Evolutionary conservation across 2,113 vertebrate species (phyloP), one percentile per base, ranked within the genome.

Genomic region (Gambusia holbrooki): DNA sequence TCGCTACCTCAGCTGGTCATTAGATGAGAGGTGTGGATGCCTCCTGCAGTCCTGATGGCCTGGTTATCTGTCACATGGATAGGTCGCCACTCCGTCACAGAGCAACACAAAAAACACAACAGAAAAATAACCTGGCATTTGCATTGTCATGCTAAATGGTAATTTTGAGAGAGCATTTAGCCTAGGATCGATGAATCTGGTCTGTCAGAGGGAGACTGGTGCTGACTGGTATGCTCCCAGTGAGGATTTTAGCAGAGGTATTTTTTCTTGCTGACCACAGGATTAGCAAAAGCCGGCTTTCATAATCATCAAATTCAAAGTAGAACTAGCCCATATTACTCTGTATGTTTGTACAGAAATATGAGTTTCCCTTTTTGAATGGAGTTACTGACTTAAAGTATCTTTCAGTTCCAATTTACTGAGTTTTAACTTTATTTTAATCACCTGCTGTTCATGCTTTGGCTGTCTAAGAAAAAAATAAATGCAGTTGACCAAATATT

Each of bases 381-480:
- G 25, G 51, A 58, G 17, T 10, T 58, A 58, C 25, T n/a, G 22
- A 25, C 22, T n/a, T n/a, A 10, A n/a, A 58, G 25, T n/a, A 3
- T 19, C 9, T n/a, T 58, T 54, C 19, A 58, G n/a, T n/a, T 58
- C 9, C 0, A 58, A n/a, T 58, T 58, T 10, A 58, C 51, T n/a
- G 51, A 58, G 51, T n/a, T 58, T n/a, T 2, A 3, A 9, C 3
- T n/a, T 5, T 9, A 19, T 54, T 25, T 51, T 54, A 54, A 54
- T 54, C 22, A 54, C 19, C 6, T 54, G 48, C 6, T 54, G 15
- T 54, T 54, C 48, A 54, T 54, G 2, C 51, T 58, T 64, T 68
- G 71, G 82, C 80, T 88, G 78, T 68, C 42, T 64, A 37, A 73
- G 33, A 42, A 73, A 74, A 62, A 80, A 9, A 9, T 22, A 17